Evolutionary conservation across 2,113 vertebrate genomes (phyloP).

Genomic region (Cynopterus brachyotis): DNA sequence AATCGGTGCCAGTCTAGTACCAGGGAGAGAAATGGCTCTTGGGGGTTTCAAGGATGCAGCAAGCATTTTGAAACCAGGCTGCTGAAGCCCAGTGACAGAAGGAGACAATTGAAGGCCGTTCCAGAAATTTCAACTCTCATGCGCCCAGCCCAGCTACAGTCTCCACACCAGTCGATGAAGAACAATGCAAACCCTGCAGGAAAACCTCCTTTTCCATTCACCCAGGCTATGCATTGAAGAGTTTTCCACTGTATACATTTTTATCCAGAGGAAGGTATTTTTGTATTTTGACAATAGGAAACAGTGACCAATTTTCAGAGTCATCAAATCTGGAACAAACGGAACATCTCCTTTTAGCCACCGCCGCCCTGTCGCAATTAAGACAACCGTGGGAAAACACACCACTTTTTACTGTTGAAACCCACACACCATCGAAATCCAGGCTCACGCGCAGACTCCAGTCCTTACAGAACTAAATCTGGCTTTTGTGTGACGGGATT

Average conservation of each 20-base stretch:
- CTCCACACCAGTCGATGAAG: neutral
- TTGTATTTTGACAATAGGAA: slow-evolving; percentile 78
- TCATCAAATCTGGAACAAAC: slow-evolving; percentile 26
- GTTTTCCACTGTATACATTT: slow-evolving; percentile 81
- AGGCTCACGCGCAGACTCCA: neutral
- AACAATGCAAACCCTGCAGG: neutral
- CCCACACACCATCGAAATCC: neutral
- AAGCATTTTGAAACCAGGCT: neutral
- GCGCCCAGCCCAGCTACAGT: neutral
- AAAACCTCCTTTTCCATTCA: slow-evolving; percentile 48
- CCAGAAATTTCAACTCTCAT: slow-evolving; percentile 19
- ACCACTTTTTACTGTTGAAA: slow-evolving; percentile 16
- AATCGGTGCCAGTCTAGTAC: neutral
- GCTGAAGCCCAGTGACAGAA: neutral
- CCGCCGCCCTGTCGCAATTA: neutral
- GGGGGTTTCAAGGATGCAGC: neutral
- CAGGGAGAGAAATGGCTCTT: neutral
- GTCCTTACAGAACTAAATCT: slow-evolving; percentile 22
- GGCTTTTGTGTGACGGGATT: slow-evolving; percentile 78
- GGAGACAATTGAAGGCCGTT: neutral
- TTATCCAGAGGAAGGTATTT: slow-evolving; percentile 86
- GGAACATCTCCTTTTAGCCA: neutral
- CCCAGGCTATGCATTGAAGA: slow-evolving; percentile 72
- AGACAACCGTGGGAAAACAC: neutral
- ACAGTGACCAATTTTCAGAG: slow-evolving; percentile 67